Base-by-base conservation (phyloP, 1,140 invertebrate species). In the Atta cephalotes region DNA sequence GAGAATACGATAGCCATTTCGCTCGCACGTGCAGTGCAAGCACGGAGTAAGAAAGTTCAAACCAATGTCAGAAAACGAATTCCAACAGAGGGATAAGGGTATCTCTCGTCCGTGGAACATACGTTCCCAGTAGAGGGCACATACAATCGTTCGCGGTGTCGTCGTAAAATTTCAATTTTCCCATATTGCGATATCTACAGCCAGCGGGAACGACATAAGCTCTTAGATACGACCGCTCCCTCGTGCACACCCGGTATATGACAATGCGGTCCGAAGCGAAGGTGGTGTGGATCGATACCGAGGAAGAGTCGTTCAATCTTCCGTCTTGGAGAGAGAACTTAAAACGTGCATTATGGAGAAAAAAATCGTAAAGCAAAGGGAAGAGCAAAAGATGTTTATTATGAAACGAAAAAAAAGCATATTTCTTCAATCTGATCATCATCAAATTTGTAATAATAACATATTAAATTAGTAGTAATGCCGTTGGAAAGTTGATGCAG, bases 111-210 rank as follows among this genome's bases (percentile, higher is more conserved):
- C 53, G 65, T 70, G 35, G 53, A 70, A 86, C 77, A 80, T 81
- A 86, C 85, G 65, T 86, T 86, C 62, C 28, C 35, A 66, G 56
- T 72, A 58, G 51, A n/a, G 53, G 60, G 56, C 70, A 86, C 76
- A 56, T 89, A 89, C 74, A 87, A 89, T 89, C 88, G 88, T 84
- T 18, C 39, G 39, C 21, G 77, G 90, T 87, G 86, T 90, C 84
- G 90, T 82, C 76, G 86, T 91, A 89, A 91, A 91, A 92, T 91
- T 92, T 91, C 89, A 91, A 92, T 90, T 90, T 92, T 87, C 76
- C 66, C 72, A 78, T 74, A 89, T 85, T 77, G 88, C 74, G 68
- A 77, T 88, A 86, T 86, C 76, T 58, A 86, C n/a, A 70, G 51
- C 66, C 51, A 35, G 62, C 51, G 85, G 66, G 78, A 70, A 62